phyloP scores from a whole-genome alignment of 2,888 invertebrate species.

The Micropterix aruncella region DNA sequence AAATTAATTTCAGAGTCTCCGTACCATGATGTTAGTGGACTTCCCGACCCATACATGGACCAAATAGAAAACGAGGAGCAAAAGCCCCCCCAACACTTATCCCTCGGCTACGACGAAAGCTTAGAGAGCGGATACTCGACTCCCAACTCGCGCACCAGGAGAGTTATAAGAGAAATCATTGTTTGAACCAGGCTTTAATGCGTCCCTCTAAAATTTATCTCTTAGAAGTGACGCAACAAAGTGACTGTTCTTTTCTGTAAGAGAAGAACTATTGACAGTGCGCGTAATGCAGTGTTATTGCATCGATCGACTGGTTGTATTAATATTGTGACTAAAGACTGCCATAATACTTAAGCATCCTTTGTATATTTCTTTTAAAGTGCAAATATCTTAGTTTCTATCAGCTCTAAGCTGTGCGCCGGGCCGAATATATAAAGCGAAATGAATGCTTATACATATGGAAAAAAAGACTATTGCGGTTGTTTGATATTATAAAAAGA shows the following conservation, averaged over 20 bases:
- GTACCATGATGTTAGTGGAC: conserved; percentile 86
- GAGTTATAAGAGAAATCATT: conserved; percentile 90
- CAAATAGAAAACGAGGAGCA: conserved; percentile 56
- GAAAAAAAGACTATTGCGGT: too few species aligned
- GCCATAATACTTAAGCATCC: conserved; percentile 12
- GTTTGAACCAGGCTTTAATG: conserved; percentile 40
- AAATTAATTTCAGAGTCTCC: conserved; percentile 59
- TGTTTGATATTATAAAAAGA: too few species aligned
- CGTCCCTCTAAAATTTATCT: background rate
- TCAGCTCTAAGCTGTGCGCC: too few species aligned
- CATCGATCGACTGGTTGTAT: background rate
- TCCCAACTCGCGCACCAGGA: conserved; percentile 80
- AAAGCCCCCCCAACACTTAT: conserved; percentile 76
- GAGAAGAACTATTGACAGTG: background rate
- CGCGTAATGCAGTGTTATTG: background rate
- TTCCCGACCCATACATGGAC: conserved; percentile 79
- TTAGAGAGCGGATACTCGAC: conserved; percentile 90
- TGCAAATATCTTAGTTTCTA: too few species aligned
- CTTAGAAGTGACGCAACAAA: background rate
- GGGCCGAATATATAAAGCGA: too few species aligned
- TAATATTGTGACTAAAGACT: conserved; percentile 10
- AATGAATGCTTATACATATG: too few species aligned
- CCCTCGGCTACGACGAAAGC: conserved; percentile 85
- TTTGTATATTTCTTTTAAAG: conserved; percentile 3
- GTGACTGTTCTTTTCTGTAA: too few species aligned